Conservation (phyloP, 2,113 vertebrate genomes). For the Danio rerio region GRCz12tu NC_133180.1:18148001-18148500, state of each 20-base stretch:
- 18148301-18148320: too few species aligned
- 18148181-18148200: neutral
- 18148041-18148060: conserved; percentile 14
- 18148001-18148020: neutral
- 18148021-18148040: conserved; percentile 21
- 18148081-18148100: conserved; percentile 28
- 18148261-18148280: too few species aligned
- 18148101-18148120: conserved; percentile 9
- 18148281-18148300: too few species aligned
- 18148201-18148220: neutral
- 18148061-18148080: conserved; percentile 14
- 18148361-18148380: too few species aligned
- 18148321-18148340: too few species aligned
- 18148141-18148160: neutral
- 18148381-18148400: too few species aligned
- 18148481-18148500: too few species aligned
- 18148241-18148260: neutral
- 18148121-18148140: neutral
- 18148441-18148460: too few species aligned
- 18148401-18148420: too few species aligned
- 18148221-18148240: neutral
- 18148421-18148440: too few species aligned
- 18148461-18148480: too few species aligned
- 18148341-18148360: too few species aligned
- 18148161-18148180: neutral